These are phyloP conservation scores for Eptatretus burgeri DNA, from an alignment of 2,113 vertebrate species.

Conservation along the genomic window DNA sequence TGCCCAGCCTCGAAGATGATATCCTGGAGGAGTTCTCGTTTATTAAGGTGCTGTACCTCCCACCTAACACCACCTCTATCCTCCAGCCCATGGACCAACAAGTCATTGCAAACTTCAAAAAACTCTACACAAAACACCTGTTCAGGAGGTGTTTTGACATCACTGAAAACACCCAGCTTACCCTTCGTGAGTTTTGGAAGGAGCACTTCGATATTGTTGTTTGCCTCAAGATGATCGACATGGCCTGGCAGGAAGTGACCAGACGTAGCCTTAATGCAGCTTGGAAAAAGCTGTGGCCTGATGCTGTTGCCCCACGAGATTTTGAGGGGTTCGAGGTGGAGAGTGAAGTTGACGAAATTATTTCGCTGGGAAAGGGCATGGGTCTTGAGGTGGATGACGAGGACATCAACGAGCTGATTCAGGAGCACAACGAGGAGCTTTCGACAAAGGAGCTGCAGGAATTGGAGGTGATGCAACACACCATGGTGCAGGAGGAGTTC, in stretches of 20 bases:
- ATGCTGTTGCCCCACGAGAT: neutral
- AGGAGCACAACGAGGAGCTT: no score
- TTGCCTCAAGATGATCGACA: constrained; percentile 1
- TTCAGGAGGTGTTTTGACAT: no score
- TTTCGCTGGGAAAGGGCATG: neutral
- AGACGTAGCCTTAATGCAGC: neutral
- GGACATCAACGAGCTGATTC: neutral
- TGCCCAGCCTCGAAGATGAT: neutral
- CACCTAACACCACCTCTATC: no score
- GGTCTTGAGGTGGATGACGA: neutral
- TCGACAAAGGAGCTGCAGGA: no score
- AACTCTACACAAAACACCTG: no score
- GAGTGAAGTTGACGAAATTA: no score
- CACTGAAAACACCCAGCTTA: neutral
- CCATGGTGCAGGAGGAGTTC: no score
- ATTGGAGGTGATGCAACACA: no score
- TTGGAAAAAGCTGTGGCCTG: neutral
- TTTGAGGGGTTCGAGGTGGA: constrained; percentile 1
- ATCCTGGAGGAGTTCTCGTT: no score
- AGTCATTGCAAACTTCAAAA: no score
- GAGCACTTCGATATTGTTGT: neutral
- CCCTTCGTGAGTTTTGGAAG: neutral
- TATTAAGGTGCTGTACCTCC: no score
- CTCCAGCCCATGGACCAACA: no score
- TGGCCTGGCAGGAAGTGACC: neutral